These are phyloP conservation scores for Characodon lateralis DNA, from an alignment of 2,797 vertebrate species.

Conservation along the genomic window DNA sequence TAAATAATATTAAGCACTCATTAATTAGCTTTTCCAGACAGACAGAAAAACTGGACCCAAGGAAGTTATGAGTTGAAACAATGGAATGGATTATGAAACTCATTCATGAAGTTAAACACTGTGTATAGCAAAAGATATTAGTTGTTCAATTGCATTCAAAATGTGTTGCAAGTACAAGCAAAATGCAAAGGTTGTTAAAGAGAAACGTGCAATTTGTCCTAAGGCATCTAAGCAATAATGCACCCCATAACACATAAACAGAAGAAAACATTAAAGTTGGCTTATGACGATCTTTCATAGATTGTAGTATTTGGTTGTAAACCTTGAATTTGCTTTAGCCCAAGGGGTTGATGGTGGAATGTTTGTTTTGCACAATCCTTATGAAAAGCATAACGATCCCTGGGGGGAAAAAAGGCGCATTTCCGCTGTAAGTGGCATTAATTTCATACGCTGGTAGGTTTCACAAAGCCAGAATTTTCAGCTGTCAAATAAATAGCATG, in stretches of 20 bases:
- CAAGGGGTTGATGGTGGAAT: neutral
- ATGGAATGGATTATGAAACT: neutral
- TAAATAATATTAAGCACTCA: no score
- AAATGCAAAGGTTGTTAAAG: neutral
- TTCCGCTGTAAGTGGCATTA: neutral
- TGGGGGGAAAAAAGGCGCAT: neutral
- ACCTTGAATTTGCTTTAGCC: no score
- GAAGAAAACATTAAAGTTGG: neutral
- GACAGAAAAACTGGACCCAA: neutral
- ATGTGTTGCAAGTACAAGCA: neutral
- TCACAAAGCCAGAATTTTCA: neutral
- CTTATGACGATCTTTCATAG: neutral
- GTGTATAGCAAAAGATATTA: neutral
- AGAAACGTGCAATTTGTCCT: neutral
- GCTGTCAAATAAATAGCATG: neutral
- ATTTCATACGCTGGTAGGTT: neutral
- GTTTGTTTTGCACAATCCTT: neutral
- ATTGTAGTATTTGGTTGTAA: neutral
- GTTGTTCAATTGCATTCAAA: neutral
- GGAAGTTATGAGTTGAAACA: neutral
- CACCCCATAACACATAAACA: neutral
- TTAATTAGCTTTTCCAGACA: neutral
- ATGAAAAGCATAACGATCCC: neutral
- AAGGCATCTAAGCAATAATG: neutral
- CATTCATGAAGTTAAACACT: neutral